Base-by-base conservation (phyloP, 2,113 vertebrate species). In the Ammodytes dubius region DNA sequence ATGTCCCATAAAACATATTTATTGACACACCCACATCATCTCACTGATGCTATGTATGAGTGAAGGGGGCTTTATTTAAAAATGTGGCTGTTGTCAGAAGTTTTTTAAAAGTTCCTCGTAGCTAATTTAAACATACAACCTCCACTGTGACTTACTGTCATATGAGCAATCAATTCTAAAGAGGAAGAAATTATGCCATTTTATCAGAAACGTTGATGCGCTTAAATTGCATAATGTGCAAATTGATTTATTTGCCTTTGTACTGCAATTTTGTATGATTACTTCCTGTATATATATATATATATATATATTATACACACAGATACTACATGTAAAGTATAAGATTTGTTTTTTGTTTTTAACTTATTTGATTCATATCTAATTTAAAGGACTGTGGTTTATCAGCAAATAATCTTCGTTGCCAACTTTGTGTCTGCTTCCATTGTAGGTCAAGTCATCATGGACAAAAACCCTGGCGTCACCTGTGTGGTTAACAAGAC, bases 401-500 rank as follows among this genome's bases (percentile, higher is more conserved):
- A 7, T 10, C 4, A 12, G 3, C 9, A 12, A 12, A 37, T 49
- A 7, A 6, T 40, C 6, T 43, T 56, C 6, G 50, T 17, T 75
- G 11, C 17, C 37, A n/a, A 50, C 12, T n/a, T 59, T 1, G 27
- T 14, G 57, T 0, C 17, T 72, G 37, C 64, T 88, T 77, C 61
- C 74, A 57, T 88, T 89, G 87, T 76, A 98, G 96, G 98, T 46
- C 96, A 99, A 89, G 98, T 99, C 80, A 96, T 98, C 88, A 96
- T 99, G 77, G 98, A 98, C 93, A 99, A 99, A 95, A 99, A 97
- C 87, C 97, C 97, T 0, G 97, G 98, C n/a, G 84, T 99, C 61
- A 97, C 96, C 50, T 97, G 96, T 67, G 97, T 96, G 77, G 98
- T 99, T 85, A 99, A 99, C 86, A 99, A 99, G 94, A 97, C 88